Base-by-base conservation (phyloP, 2,888 invertebrate genomes). In the Gandaritis pyraliata region DNA sequence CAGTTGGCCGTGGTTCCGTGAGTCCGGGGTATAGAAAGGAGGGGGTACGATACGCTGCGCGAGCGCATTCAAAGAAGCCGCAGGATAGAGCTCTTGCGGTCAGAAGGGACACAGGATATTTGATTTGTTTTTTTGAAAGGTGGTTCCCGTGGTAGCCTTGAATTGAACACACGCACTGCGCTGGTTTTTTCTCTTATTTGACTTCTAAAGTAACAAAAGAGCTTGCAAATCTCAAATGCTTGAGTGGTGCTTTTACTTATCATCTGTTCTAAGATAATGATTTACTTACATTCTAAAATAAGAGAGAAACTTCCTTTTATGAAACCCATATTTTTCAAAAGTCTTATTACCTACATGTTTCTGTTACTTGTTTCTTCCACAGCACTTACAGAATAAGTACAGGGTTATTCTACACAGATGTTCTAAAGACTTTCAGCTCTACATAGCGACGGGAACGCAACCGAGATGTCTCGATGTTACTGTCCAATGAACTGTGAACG, bases 1-100 rank as follows among this genome's bases (percentile, higher is more conserved):
- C 77, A 82, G 84, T 81, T 73, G 81, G 81, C 72, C 78, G 75
- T 74, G 79, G 81, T 76, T 74, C 75, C 74, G 74, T 72, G 77
- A 74, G 71, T 48, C 58, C 70, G 73, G 76, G 74, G 72, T 66
- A 65, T 50, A 58, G 48, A 63, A 64, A 58, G 68, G 69, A 15
- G 54, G 68, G 66, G 71, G 65, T 69, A 70, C 76, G 87, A 84
- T 80, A 87, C 87, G 86, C 82, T 84, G 79, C 80, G 75, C 82
- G 78, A 71, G 71, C 82, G 79, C 82, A 85, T 72, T 90, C 88
- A 90, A 90, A 90, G 86, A 83, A 80, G 86, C 88, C 90, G 87
- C 87, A 76, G 78, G 78, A 83, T 82, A 81, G 80, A 75, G 74
- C 77, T 78, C 76, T 78, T 83, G 85, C 75, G 79, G 81, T 81